Evolutionary conservation across 2,888 invertebrate genomes (phyloP).

Genomic region (Lycophotia porphyrea): DNA sequence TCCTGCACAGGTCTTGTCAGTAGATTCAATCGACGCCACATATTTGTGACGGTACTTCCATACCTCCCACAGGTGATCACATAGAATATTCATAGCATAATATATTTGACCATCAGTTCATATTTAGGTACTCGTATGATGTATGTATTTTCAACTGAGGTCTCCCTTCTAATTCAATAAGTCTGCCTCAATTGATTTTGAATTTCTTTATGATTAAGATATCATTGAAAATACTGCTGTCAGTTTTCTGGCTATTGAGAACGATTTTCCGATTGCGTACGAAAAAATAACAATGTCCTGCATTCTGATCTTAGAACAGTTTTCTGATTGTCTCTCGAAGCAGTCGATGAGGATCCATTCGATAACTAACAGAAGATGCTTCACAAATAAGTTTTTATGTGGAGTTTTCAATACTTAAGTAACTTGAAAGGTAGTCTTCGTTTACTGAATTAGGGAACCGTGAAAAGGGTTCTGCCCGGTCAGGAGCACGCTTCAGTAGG

Average conservation of each 20-base stretch:
- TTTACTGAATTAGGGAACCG: constrained; percentile 40
- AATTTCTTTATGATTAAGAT: background rate
- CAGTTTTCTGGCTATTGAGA: background rate
- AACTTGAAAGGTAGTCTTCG: constrained; percentile 22
- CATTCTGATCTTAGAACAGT: background rate
- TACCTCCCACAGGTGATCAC: background rate
- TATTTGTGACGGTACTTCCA: background rate
- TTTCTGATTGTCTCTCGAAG: no score
- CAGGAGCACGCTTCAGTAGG: constrained; percentile 46
- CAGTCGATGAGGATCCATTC: background rate
- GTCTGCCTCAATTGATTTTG: background rate
- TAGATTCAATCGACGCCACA: background rate
- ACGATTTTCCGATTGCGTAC: background rate
- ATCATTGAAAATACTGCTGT: background rate
- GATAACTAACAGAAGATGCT: background rate
- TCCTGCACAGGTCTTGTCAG: no score
- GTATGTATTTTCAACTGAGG: background rate
- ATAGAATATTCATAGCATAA: no score
- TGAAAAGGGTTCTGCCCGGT: constrained; percentile 53
- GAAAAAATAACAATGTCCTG: background rate
- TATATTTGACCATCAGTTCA: background rate
- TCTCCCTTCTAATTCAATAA: background rate
- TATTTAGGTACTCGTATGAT: background rate
- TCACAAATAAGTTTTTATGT: background rate
- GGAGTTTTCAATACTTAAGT: constrained; percentile 12